phyloP scores from a whole-genome alignment of 2,888 invertebrate genomes.

The Chironomus riparius region DNA sequence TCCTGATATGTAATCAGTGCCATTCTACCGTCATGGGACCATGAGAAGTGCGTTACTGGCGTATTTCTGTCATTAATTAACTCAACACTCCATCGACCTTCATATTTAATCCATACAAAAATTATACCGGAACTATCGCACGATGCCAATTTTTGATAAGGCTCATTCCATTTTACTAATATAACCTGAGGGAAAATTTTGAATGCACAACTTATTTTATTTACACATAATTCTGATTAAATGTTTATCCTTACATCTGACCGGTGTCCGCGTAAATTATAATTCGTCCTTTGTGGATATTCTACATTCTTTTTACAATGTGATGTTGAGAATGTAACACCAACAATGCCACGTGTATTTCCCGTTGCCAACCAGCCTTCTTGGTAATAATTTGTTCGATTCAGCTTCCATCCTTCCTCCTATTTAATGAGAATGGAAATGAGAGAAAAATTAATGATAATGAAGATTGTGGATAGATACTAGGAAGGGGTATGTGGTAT shows the following conservation, averaged over 20 bases:
- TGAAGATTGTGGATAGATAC: background rate
- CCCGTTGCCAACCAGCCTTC: slow-evolving; percentile 97
- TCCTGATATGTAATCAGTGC: slow-evolving; percentile 98
- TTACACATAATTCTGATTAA: slow-evolving; percentile 2
- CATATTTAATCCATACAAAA: slow-evolving; percentile 99
- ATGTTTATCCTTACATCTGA: slow-evolving; percentile 64
- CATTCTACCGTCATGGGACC: slow-evolving; percentile 98
- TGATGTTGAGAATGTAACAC: slow-evolving; percentile 92
- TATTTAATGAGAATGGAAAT: too few species aligned
- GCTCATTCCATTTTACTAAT: slow-evolving; percentile 96
- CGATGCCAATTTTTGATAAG: slow-evolving; percentile 94
- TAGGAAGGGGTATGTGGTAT: too few species aligned
- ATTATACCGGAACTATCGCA: slow-evolving; percentile 97
- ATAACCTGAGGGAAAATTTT: slow-evolving; percentile 57
- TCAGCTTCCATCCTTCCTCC: slow-evolving; percentile 94
- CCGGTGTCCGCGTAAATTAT: slow-evolving; percentile 92
- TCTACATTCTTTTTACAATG: slow-evolving; percentile 81
- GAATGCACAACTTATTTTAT: background rate
- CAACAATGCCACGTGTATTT: slow-evolving; percentile 87
- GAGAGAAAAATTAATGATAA: too few species aligned
- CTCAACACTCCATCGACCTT: slow-evolving; percentile 98
- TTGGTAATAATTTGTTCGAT: slow-evolving; percentile 90
- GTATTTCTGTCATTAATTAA: slow-evolving; percentile 96
- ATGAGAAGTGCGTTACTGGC: slow-evolving; percentile 94
- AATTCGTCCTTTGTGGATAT: slow-evolving; percentile 85